Evolutionary conservation across 1,140 invertebrate genomes (phyloP), one percentile per base, ranked within the genome.

Genomic region (Drosophila miranda): DNA sequence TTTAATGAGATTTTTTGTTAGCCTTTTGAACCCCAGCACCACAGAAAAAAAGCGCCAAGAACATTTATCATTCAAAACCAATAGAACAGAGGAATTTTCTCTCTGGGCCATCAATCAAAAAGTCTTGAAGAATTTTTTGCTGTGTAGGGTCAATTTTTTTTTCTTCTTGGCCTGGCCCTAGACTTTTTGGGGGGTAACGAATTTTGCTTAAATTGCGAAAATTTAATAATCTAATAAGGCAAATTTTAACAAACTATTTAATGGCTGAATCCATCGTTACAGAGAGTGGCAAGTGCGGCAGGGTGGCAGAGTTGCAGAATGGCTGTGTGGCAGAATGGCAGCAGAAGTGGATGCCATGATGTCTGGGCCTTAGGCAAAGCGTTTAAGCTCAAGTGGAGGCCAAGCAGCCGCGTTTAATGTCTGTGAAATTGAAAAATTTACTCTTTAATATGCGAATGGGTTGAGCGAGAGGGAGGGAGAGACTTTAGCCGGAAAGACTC

Each of bases 161-260:
- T 41, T 16, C 16, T 16, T 16, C 16, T 16, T 58, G 13, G 44
- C 38, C 30, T 49, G 21, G 58, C 55, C 62, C 56, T 51, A 66
- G 80, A 74, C 70, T 81, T 69, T 73, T 59, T 61, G 82, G 34
- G 34, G 34, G 34, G 23, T 38, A 86, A 87, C 74, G 70, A 86
- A 81, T 87, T 86, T 87, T 55, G 82, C 74, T 52, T 71, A 86
- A 87, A 86, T 87, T 86, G 82, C 81, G 66, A 72, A 87, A 86
- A 86, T 86, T 87, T 87, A 87, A 82, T 82, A 86, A 86, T 87
- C 81, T 82, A 87, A 86, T 86, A 86, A 87, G 74, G 82, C 74
- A 86, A 87, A 86, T 86, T 86, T 86, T 86, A 86, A 86, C 78
- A 86, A 84, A 86, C 81, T 86, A 86, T 86, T 86, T 86, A 86